phyloP scores from a whole-genome alignment of 2,888 invertebrate species.

The Luperina testacea region DNA sequence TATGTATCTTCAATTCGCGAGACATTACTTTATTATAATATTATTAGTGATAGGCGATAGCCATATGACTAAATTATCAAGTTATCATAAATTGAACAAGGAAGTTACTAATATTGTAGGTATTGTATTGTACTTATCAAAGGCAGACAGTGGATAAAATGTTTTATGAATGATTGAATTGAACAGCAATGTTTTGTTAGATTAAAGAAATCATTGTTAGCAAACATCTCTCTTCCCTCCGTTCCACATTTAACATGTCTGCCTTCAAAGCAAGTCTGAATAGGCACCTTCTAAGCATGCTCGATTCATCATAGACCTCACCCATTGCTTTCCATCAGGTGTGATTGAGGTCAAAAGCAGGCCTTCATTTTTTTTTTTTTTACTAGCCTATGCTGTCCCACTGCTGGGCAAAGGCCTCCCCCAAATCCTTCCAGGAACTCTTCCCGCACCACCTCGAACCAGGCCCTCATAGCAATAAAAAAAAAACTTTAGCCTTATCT shows the following conservation, averaged over 20 bases:
- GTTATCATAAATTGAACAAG: constrained; percentile 1
- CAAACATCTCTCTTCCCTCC: neutral
- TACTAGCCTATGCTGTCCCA: no score
- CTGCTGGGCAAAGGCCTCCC: no score
- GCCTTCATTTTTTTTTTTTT: no score
- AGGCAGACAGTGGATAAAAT: constrained; percentile 16
- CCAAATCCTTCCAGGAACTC: no score
- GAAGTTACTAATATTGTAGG: constrained; percentile 5
- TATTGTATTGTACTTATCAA: neutral
- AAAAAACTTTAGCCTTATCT: neutral
- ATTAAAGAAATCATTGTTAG: neutral
- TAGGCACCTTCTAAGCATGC: neutral
- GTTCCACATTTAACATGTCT: neutral
- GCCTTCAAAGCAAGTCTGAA: neutral
- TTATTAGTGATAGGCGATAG: neutral
- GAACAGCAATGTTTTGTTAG: constrained; percentile 1
- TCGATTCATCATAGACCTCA: neutral
- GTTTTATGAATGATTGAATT: constrained; percentile 1
- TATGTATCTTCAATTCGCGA: neutral
- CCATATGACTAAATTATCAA: neutral
- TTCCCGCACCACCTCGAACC: no score
- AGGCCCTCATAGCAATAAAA: neutral
- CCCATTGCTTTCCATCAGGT: neutral
- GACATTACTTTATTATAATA: no score
- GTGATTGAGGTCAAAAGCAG: neutral